These are phyloP conservation scores for Desmophyllum pertusum DNA, from an alignment of 92 coral and sea anemone genomes.

Conservation along the genomic window DNA sequence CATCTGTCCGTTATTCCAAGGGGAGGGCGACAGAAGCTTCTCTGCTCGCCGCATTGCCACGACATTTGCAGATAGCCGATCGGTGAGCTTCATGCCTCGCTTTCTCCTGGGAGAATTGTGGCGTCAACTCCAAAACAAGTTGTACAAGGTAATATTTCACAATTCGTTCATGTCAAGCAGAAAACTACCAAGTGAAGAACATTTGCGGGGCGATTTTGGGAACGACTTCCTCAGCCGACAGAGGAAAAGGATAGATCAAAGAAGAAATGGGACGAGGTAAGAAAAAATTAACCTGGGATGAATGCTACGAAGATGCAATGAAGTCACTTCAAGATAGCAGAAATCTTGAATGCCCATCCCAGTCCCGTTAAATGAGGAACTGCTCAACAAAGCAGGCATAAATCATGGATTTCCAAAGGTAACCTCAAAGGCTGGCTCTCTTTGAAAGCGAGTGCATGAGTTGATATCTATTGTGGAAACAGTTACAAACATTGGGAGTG, in stretches of 20 bases:
- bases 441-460: constrained; percentile 18
- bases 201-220: constrained; percentile 40
- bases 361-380: constrained; percentile 38
- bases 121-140: constrained; percentile 35
- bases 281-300: constrained; percentile 50
- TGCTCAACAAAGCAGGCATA: constrained; percentile 26
- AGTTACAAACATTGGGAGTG: constrained; percentile 14
- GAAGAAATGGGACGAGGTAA: constrained; percentile 31
- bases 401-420: constrained; percentile 30
- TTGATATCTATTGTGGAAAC: constrained; percentile 54
- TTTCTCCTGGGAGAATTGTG: constrained; percentile 54
- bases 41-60: constrained; percentile 1
- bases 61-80: constrained; percentile 21
- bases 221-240: constrained; percentile 40
- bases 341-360: constrained; percentile 60
- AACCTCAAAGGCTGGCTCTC: constrained; percentile 53
- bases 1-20: constrained; percentile 1
- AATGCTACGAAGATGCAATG: constrained; percentile 54
- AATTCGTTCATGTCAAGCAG: constrained; percentile 31
- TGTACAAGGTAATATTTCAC: constrained; percentile 54
- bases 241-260: constrained; percentile 38
- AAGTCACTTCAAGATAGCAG: constrained; percentile 56
- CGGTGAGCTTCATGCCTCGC: constrained; percentile 29
- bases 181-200: constrained; percentile 58
- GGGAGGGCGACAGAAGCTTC: constrained; percentile 25